Evolutionary conservation across 2,797 vertebrate species (phyloP), one percentile per base, ranked within the genome.

Genomic region (Falco biarmicus): DNA sequence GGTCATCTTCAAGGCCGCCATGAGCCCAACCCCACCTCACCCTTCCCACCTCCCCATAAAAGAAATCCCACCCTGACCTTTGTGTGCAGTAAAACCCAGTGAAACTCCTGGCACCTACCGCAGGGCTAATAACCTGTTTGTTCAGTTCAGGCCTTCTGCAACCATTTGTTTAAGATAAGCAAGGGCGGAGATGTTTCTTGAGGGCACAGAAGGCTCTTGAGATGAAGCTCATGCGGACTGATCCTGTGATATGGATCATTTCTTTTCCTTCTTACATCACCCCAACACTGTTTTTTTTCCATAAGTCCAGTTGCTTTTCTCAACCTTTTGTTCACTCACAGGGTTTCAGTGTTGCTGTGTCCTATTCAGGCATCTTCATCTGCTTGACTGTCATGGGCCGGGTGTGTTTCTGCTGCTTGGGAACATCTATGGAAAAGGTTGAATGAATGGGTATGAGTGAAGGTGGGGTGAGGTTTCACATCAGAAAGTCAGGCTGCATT

Each of bases 141-240:
- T 93, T 96, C 87, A 81, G 84, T 91, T 94, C 80, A 60, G 83
- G 59, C 77, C 69, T 88, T 79, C 95, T 95, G 89, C 91, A 95
- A 78, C 85, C 79, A 63, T 96, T 95, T 94, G 92, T 81, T 95
- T 84, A 94, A 95, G 94, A 96, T 96, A 96, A 97, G 89, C 43
- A 34, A 68, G 93, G 79, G 82, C 1, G 28, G 89, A 92, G 82
- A 82, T 88, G 61, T 95, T 93, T 88, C 95, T 96, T 29, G 70
- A 86, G 93, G 85, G 85, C 89, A 86, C 77, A 87, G 76, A 93
- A 91, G 89, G 47, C 70, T 85, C 89, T 78, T 25, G 65, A 93
- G 93, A 94, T 93, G 90, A 93, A 91, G 70, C 65, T 81, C 11
- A 4, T 71, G 61, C 0, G 1, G 66, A 57, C 24, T 45, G 53